Evolutionary conservation across 2,888 invertebrate species (phyloP).

Genomic region (Andrena camellia): DNA sequence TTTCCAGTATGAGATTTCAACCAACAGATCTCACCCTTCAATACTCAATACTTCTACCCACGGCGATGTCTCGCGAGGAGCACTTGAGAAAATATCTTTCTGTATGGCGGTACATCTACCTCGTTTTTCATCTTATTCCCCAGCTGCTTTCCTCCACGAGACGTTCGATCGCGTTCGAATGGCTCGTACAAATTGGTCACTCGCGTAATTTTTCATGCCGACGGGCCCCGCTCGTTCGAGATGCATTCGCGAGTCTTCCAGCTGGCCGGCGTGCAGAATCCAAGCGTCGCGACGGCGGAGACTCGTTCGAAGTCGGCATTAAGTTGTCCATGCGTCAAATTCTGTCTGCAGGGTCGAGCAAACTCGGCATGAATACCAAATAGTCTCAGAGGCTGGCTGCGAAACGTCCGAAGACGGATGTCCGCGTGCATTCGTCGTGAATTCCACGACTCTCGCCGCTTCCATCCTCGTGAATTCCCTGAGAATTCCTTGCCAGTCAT

Average conservation of each 20-base stretch:
- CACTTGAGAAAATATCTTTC: neutral
- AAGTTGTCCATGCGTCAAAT: slow-evolving; percentile 74
- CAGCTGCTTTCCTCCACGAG: neutral
- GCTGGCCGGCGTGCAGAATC: slow-evolving; percentile 37
- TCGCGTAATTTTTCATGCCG: neutral
- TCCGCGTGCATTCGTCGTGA: slow-evolving; percentile 60
- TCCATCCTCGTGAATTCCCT: slow-evolving; percentile 44
- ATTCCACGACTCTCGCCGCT: slow-evolving; percentile 46
- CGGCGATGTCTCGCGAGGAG: neutral
- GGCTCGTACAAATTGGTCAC: neutral
- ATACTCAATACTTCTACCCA: neutral
- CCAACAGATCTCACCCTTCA: neutral
- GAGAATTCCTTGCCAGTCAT: slow-evolving; percentile 55
- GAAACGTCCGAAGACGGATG: slow-evolving; percentile 65
- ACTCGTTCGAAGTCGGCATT: slow-evolving; percentile 65
- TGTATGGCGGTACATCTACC: too few species aligned
- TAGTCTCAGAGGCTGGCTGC: slow-evolving; percentile 47
- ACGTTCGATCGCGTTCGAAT: neutral
- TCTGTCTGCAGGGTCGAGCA: slow-evolving; percentile 66
- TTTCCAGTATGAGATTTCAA: too few species aligned
- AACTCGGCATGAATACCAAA: slow-evolving; percentile 68
- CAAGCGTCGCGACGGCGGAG: slow-evolving; percentile 27
- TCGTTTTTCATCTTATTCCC: neutral
- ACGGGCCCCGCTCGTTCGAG: neutral
- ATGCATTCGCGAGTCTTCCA: neutral